Base-by-base conservation (phyloP, 2,797 vertebrate species). In the Erpetoichthys calabaricus region DNA sequence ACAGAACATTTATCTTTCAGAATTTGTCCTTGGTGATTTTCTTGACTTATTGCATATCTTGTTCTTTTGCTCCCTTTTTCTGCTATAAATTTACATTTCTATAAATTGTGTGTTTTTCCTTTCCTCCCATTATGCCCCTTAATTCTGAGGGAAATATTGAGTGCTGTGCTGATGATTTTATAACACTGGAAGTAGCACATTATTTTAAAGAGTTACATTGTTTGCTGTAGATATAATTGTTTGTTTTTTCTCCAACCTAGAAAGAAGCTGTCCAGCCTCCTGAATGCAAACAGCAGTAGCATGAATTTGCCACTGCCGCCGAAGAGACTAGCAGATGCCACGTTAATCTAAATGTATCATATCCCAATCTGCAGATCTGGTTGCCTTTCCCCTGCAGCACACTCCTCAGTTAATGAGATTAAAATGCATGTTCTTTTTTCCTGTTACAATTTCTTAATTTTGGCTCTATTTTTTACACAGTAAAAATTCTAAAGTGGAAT, bases 221-320 rank as follows among this genome's bases (percentile, higher is more conserved):
- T 25, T 25, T 25, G 25, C 25, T 25, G 25, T 25, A 25, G 25
- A 25, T 60, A 56, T 65, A 59, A 63, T 60, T 10, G 55, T 45
- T 56, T n/a, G 62, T 70, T 60, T 63, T 64, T 49, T 25, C 55
- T 61, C 44, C 59, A 56, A 44, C 86, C 25, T 25, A 97, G 92
- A 91, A 89, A 83, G 89, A 90, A 69, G 78, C 86, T 71, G 81
- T 84, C 80, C 92, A 94, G 74, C 95, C 94, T 64, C 86, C 92
- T 47, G 95, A 98, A 75, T 98, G 95, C 88, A 96, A 98, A 76
- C 94, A 97, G 84, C 95, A 97, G 86, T 97, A 88, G 91, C 73
- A 60, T 72, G 71, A 75, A 68, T 76, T 74, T 70, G 68, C 75
- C 71, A 72, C 77, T 85, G 71, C 73, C 72, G 2, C 25, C 25